Conservation (phyloP, 2,888 invertebrate species). For the Ophion slaviceki region DNA sequence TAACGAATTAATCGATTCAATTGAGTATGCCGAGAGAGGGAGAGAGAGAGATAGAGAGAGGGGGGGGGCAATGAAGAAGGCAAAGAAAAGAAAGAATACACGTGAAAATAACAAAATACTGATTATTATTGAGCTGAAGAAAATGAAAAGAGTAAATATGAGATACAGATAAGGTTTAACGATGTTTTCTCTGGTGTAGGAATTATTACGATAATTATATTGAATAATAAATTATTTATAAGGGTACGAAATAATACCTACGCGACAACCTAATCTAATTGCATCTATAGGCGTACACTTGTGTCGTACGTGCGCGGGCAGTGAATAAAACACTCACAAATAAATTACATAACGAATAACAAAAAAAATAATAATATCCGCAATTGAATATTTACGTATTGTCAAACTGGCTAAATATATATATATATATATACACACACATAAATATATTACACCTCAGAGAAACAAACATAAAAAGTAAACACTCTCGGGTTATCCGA, state of each 20-base stretch:
- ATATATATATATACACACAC: slow-evolving; percentile 20
- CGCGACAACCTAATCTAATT: slow-evolving; percentile 57
- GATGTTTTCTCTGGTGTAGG: slow-evolving; percentile 81
- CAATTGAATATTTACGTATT: slow-evolving; percentile 55
- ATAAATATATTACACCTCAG: slow-evolving; percentile 14
- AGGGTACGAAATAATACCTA: slow-evolving; percentile 70
- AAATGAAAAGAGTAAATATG: slow-evolving; percentile 71
- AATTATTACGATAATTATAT: slow-evolving; percentile 78
- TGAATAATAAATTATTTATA: slow-evolving; percentile 78
- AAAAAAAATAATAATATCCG: slow-evolving; percentile 44
- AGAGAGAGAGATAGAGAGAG: slow-evolving; percentile 52
- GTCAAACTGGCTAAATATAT: slow-evolving; percentile 52
- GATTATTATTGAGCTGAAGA: slow-evolving; percentile 74
- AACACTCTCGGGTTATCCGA: slow-evolving; percentile 13
- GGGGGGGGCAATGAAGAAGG: slow-evolving; percentile 49
- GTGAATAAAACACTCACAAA: slow-evolving; percentile 31
- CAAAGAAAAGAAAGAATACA: slow-evolving; percentile 62
- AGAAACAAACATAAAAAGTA: slow-evolving; percentile 27
- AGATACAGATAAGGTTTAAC: slow-evolving; percentile 80
- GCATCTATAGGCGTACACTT: slow-evolving; percentile 51
- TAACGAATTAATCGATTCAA: slow-evolving; percentile 64
- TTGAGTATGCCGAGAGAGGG: slow-evolving; percentile 64
- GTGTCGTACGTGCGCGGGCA: slow-evolving; percentile 41
- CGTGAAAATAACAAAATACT: slow-evolving; percentile 72
- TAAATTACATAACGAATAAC: slow-evolving; percentile 50